phyloP scores from a whole-genome alignment of 2,888 invertebrate genomes.

The Micoletzkya japonica region DNA sequence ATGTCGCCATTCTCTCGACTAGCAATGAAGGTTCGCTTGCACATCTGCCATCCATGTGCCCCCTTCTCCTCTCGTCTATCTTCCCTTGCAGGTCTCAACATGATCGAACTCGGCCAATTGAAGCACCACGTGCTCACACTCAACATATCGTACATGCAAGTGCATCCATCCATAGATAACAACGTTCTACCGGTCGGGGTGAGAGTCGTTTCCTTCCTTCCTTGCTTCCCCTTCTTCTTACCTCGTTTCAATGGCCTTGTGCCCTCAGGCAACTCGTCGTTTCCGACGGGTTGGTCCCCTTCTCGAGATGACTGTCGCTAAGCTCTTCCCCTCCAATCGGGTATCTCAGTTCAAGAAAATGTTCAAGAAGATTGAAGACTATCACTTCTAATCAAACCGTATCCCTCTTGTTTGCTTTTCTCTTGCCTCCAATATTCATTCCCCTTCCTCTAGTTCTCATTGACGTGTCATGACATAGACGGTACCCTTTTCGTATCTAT shows the following conservation, averaged over 20 bases:
- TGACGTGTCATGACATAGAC: conserved; percentile 1
- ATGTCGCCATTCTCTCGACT: conserved; percentile 60
- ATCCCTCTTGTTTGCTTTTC: no score
- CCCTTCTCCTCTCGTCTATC: background rate
- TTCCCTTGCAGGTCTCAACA: conserved; percentile 51
- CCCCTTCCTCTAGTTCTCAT: background rate
- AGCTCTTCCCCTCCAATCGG: conserved; percentile 55
- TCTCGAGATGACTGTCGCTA: conserved; percentile 63
- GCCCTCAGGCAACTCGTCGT: conserved; percentile 55
- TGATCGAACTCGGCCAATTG: conserved; percentile 60
- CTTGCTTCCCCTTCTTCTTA: background rate
- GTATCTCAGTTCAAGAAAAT: conserved; percentile 63
- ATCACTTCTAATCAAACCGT: conserved; percentile 39
- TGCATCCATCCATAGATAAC: conserved; percentile 61
- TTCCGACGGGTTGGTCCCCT: conserved; percentile 57
- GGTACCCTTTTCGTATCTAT: background rate
- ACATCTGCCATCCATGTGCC: background rate
- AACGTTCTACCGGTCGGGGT: conserved; percentile 59
- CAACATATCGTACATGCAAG: conserved; percentile 64
- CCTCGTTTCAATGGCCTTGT: background rate
- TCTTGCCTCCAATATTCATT: no score
- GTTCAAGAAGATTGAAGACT: conserved; percentile 58
- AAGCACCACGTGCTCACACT: conserved; percentile 60
- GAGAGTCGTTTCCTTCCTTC: conserved; percentile 1
- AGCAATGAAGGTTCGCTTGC: conserved; percentile 54